Evolutionary conservation across 2,888 invertebrate genomes (phyloP).

Genomic region (Ditula angustiorana): DNA sequence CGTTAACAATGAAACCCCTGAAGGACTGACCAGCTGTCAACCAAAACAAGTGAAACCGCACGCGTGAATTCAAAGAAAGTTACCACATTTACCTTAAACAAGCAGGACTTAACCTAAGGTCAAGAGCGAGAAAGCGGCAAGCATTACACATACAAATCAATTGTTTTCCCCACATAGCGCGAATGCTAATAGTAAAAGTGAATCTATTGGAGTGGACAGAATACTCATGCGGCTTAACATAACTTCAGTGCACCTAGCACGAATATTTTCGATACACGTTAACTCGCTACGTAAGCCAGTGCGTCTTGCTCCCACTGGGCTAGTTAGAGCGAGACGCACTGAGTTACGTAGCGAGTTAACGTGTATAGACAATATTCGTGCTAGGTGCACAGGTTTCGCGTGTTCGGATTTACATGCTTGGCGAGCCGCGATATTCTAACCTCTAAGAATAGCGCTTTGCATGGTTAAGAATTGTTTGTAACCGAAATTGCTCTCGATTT

Average conservation of each 20-base stretch:
- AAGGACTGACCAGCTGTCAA: background rate
- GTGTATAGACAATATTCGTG: no score
- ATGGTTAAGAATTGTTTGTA: no score
- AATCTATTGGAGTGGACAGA: constrained; percentile 48
- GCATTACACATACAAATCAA: constrained; percentile 55
- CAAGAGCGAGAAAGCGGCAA: constrained; percentile 44
- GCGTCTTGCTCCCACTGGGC: no score
- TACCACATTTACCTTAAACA: constrained; percentile 15
- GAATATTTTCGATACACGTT: no score
- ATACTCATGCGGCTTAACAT: constrained; percentile 5
- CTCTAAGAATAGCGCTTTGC: constrained; percentile 22
- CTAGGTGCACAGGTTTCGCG: no score
- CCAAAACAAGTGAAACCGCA: constrained; percentile 21
- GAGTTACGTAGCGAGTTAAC: no score
- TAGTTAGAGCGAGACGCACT: no score
- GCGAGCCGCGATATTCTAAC: constrained; percentile 1
- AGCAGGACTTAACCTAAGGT: constrained; percentile 37
- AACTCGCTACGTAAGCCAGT: no score
- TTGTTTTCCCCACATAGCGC: constrained; percentile 75
- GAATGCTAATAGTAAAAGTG: constrained; percentile 77
- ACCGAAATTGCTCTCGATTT: no score
- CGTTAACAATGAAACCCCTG: background rate
- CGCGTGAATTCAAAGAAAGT: constrained; percentile 17
- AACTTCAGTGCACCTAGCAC: background rate
- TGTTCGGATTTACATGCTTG: constrained; percentile 10